A percentile compares a stretch with the other conserved stretches of the same genome.
Conservation (phyloP, 2,888 invertebrate genomes). For the Xylota segnis region DNA sequence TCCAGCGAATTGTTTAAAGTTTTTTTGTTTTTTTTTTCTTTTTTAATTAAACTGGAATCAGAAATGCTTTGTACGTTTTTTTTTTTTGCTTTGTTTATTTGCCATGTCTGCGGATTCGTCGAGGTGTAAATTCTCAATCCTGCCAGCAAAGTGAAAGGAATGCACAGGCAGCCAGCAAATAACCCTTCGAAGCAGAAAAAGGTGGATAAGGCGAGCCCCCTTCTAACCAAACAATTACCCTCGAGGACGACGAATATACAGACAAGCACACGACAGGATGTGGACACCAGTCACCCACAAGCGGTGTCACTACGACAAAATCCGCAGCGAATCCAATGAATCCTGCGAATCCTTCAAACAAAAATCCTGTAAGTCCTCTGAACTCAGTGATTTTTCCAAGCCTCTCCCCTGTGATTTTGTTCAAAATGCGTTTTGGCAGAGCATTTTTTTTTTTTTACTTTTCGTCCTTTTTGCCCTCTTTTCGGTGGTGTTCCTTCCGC, state of each 20-base stretch:
- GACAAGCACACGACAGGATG: constrained; percentile 47
- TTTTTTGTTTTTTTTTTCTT: constrained; percentile 27
- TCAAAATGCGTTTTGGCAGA: constrained; percentile 39
- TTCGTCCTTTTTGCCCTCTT: constrained; percentile 14
- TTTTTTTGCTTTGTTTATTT: constrained; percentile 24
- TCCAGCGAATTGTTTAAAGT: constrained; percentile 52
- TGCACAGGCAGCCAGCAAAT: constrained; percentile 33
- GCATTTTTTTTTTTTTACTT: constrained; percentile 21
- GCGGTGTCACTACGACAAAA: constrained; percentile 58
- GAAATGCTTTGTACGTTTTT: constrained; percentile 51
- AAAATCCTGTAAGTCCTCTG: constrained; percentile 15
- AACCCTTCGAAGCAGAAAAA: constrained; percentile 49
- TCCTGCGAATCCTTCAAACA: constrained; percentile 39
- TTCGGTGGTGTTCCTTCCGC: constrained; percentile 37
- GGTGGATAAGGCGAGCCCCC: constrained; percentile 31
- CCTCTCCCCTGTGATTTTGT: constrained; percentile 38
- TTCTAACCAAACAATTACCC: constrained; percentile 70
- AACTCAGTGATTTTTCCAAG: constrained; percentile 30
- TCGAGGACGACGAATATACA: constrained; percentile 37
- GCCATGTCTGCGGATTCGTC: constrained; percentile 61
- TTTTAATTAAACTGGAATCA: constrained; percentile 73
- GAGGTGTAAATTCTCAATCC: constrained; percentile 66
- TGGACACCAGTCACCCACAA: constrained; percentile 71
- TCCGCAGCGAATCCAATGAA: constrained; percentile 62
- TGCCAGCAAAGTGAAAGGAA: constrained; percentile 43